Conservation (phyloP, 2,888 invertebrate species). For the Pristionchus mayeri region DNA sequence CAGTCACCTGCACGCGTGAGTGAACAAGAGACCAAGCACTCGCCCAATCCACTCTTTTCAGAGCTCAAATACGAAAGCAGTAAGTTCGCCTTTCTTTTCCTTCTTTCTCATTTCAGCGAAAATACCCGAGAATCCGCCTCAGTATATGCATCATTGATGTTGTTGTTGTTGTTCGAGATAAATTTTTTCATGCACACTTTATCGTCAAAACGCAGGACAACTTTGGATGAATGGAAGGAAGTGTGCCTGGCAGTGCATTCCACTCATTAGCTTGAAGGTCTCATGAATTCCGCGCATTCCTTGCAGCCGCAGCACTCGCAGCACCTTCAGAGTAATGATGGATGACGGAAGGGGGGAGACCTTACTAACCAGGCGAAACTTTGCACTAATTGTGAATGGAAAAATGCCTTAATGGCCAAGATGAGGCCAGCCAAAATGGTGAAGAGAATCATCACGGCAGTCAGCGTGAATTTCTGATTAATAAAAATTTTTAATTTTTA, state of each 20-base stretch:
- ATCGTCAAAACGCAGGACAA: not conserved
- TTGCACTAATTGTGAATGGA: not conserved
- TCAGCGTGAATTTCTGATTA: not conserved
- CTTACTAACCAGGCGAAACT: not conserved
- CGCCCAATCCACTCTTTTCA: not conserved
- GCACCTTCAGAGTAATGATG: not conserved
- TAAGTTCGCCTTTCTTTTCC: not conserved
- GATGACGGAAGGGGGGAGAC: not conserved
- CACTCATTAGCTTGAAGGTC: too few relatives aligned
- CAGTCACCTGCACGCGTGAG: not conserved
- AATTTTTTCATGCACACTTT: not conserved
- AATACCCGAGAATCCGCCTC: constrained; percentile 21
- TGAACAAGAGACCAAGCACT: not conserved
- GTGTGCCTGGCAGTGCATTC: too few relatives aligned
- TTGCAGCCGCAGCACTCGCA: not conserved
- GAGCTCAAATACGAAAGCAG: not conserved
- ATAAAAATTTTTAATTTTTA: not conserved
- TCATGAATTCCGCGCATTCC: not conserved
- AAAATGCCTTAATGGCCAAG: not conserved
- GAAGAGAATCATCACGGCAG: not conserved
- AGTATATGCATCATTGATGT: too few relatives aligned
- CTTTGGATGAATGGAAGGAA: not conserved
- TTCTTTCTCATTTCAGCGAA: not conserved
- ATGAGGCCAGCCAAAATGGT: not conserved
- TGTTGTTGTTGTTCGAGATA: not conserved